phyloP scores from a whole-genome alignment of 2,113 vertebrate species.

The Paradoxurus hermaphroditus region DNA sequence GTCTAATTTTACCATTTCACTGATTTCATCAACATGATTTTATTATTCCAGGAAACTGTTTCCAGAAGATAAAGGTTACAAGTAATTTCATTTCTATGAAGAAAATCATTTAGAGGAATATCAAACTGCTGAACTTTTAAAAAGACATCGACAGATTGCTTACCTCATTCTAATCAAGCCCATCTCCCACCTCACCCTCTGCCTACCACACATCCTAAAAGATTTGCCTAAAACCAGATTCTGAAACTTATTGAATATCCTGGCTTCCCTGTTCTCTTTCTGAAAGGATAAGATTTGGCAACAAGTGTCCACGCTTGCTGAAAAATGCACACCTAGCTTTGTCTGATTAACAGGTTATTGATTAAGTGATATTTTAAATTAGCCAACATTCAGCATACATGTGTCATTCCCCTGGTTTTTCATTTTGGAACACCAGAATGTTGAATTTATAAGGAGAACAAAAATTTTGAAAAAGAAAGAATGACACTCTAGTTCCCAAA shows the following conservation, averaged over 20 bases:
- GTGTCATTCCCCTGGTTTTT: neutral
- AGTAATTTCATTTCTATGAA: neutral
- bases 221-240: neutral
- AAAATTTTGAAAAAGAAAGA: neutral
- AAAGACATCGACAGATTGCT: neutral
- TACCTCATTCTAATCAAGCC: neutral
- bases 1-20: neutral
- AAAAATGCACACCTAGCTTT: neutral
- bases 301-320: neutral
- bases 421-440: neutral
- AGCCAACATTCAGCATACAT: neutral
- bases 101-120: neutral
- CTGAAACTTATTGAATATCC: neutral
- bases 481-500: neutral
- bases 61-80: neutral
- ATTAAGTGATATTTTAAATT: neutral
- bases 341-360: neutral
- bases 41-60: neutral
- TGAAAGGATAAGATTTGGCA: neutral
- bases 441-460: neutral
- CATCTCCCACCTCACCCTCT: neutral
- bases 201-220: neutral
- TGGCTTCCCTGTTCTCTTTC: neutral
- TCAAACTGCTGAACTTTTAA: neutral
- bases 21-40: neutral